Evolutionary conservation across 2,888 invertebrate species (phyloP).

Genomic region (Digitonthophagus gazella): DNA sequence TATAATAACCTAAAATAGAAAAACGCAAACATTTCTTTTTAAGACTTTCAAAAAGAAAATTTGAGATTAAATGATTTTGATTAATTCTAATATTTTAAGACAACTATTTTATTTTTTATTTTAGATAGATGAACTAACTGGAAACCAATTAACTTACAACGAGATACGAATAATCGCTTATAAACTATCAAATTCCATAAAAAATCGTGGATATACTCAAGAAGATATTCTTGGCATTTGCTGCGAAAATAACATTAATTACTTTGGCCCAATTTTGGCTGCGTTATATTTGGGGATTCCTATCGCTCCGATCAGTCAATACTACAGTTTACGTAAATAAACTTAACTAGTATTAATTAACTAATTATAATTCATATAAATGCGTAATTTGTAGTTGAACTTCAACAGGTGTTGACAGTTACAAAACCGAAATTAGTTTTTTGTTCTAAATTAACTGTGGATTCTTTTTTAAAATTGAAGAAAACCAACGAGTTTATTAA

Average conservation of each 20-base stretch:
- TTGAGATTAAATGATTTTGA: too few relatives aligned
- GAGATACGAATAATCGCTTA: constrained; percentile 10
- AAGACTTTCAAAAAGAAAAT: too few relatives aligned
- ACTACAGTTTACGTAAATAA: background rate
- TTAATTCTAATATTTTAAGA: too few relatives aligned
- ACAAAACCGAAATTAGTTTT: constrained; percentile 45
- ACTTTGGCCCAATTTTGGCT: constrained; percentile 11
- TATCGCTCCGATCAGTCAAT: constrained; percentile 11
- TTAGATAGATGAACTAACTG: constrained; percentile 13
- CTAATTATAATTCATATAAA: background rate
- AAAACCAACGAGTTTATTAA: constrained; percentile 43
- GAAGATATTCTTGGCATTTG: constrained; percentile 12
- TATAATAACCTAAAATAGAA: too few relatives aligned
- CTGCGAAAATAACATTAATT: constrained; percentile 20
- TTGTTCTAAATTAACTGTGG: constrained; percentile 48
- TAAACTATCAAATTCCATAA: background rate
- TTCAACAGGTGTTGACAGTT: constrained; percentile 34
- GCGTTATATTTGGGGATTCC: constrained; percentile 16
- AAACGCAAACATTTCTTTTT: too few relatives aligned
- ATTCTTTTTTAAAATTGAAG: constrained; percentile 56
- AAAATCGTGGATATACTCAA: constrained; percentile 1
- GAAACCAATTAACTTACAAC: constrained; percentile 11
- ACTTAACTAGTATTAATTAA: background rate
- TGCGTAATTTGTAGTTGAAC: constrained; percentile 29
- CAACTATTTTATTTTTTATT: background rate